Conservation (phyloP, 2,797 vertebrate genomes). For the Onychomys arenicola region DNA sequence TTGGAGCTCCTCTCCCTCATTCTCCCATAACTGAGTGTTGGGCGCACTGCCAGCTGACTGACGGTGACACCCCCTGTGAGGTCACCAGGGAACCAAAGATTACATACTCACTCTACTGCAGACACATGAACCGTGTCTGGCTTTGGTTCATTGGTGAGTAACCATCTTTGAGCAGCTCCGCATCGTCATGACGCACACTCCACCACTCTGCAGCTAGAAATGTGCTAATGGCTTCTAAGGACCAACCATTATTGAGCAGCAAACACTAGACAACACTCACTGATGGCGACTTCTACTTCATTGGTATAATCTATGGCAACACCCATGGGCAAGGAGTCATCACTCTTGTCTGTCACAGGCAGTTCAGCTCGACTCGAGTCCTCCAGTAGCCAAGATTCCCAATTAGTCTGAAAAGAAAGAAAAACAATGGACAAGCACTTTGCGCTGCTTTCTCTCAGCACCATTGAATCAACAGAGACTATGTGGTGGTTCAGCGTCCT, state of each 20-base stretch:
- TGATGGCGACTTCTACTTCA: conserved; percentile 92
- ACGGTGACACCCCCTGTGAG: not conserved
- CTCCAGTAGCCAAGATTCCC: conserved; percentile 97
- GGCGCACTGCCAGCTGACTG: not conserved
- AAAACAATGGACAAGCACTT: not conserved
- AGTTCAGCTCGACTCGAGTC: conserved; percentile 96
- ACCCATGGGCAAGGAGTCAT: conserved; percentile 96
- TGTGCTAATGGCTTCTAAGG: not conserved
- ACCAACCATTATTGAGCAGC: not conserved
- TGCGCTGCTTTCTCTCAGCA: not conserved
- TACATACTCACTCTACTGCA: not conserved
- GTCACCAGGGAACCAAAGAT: not conserved
- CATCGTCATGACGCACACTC: accelerated
- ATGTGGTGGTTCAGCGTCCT: not conserved
- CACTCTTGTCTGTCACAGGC: conserved; percentile 94
- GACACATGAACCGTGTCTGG: accelerated
- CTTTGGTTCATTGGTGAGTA: not conserved
- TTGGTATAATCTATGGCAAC: conserved; percentile 95
- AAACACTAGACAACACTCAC: conserved; percentile 87
- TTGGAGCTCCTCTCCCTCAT: not conserved
- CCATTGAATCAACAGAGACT: not conserved
- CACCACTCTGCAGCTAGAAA: not conserved
- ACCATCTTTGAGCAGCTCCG: not conserved
- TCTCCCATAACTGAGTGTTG: not conserved
- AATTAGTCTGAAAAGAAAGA: conserved; percentile 88